A percentile compares a stretch with the other conserved stretches of the same genome.
phyloP scores from a whole-genome alignment of 1,140 invertebrate species.

The Forficula auricularia region DNA sequence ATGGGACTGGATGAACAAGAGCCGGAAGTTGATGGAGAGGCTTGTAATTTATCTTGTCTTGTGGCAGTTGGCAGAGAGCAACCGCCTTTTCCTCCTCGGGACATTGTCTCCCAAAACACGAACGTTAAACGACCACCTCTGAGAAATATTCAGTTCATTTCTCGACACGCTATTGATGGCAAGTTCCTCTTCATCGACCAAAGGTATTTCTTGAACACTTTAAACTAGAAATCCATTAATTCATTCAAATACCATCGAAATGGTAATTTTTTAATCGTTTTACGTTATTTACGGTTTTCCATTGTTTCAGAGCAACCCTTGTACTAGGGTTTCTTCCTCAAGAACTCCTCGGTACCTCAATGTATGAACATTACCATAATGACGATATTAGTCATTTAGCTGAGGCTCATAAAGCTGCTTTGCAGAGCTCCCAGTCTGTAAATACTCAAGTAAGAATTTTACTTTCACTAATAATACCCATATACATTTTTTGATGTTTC shows the following conservation, averaged over 20 bases:
- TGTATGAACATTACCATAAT: constrained; percentile 83
- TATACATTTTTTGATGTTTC: neutral
- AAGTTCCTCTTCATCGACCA: constrained; percentile 49
- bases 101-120: neutral
- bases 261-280: too few relatives aligned
- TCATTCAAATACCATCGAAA: too few relatives aligned
- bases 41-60: constrained; percentile 66
- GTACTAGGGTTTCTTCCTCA: constrained; percentile 81
- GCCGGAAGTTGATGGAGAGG: constrained; percentile 48
- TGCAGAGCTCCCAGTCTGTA: constrained; percentile 43
- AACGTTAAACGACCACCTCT: constrained; percentile 11
- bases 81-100: constrained; percentile 22
- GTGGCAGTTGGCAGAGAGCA: constrained; percentile 62
- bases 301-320: constrained; percentile 53
- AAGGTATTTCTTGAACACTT: constrained; percentile 30
- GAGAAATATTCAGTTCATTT: constrained; percentile 46
- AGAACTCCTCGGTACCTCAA: constrained; percentile 76
- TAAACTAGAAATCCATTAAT: neutral
- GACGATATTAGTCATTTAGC: constrained; percentile 66
- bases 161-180: constrained; percentile 36
- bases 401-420: constrained; percentile 64
- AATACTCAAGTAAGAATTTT: constrained; percentile 42
- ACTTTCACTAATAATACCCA: neutral
- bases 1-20: constrained; percentile 41
- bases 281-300: constrained; percentile 1